Conservation (phyloP, 2,797 vertebrate genomes). For the Squalus acanthias region DNA sequence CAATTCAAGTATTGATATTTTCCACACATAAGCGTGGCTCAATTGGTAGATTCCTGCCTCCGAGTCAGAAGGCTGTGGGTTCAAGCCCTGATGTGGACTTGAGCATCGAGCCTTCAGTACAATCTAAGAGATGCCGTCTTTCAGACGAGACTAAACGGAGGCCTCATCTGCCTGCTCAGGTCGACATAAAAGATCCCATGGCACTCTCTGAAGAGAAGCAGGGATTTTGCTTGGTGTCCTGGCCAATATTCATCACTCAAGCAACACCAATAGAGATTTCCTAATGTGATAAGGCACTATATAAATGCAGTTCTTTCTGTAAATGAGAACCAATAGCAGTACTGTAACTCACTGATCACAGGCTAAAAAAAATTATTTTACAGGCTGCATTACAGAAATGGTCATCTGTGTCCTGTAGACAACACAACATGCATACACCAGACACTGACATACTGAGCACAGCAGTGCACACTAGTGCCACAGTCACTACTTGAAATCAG, state of each 20-base stretch:
- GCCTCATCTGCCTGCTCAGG: background rate
- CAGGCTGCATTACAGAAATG: background rate
- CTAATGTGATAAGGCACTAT: background rate
- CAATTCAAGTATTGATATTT: background rate
- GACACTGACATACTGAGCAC: background rate
- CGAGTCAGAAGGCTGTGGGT: background rate
- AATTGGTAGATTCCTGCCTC: background rate
- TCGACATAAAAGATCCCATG: background rate
- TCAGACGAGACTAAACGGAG: background rate
- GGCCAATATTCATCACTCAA: background rate
- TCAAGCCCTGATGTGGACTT: background rate
- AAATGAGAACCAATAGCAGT: background rate
- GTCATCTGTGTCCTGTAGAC: background rate
- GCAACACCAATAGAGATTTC: background rate
- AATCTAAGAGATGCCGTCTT: background rate
- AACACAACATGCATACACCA: background rate
- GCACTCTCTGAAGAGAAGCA: background rate
- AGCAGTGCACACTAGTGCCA: background rate
- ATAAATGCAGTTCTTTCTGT: background rate
- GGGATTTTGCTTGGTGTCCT: background rate
- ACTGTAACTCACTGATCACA: background rate
- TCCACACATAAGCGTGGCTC: background rate
- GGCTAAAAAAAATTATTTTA: background rate
- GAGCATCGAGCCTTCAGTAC: background rate
- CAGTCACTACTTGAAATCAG: background rate